A percentile compares a stretch with the other conserved stretches of the same genome.
phyloP scores from a whole-genome alignment of 2,113 vertebrate species.

The Tachycineta bicolor region DNA sequence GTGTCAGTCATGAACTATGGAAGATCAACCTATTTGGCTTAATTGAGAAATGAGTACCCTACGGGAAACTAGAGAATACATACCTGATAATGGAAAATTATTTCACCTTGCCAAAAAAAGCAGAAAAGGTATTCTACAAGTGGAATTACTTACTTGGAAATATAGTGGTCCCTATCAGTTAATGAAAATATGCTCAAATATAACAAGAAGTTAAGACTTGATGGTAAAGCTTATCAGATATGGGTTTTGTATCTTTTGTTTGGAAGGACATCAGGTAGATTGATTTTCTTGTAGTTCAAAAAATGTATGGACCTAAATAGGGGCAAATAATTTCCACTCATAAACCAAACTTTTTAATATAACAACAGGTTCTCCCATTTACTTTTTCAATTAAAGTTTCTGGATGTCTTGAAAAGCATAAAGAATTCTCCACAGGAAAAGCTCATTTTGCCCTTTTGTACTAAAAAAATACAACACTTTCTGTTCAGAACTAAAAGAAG shows the following conservation, averaged over 20 bases:
- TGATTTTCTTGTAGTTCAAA: not conserved
- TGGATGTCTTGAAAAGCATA: not conserved
- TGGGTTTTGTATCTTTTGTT: not conserved
- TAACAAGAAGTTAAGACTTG: not conserved
- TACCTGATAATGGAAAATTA: not conserved
- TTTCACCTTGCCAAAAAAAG: not conserved
- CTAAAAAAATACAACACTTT: not conserved
- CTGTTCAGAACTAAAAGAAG: not conserved
- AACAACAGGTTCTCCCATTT: not conserved
- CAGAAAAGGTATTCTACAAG: not conserved
- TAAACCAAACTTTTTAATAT: not conserved
- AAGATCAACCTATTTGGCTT: not conserved
- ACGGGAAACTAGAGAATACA: not conserved
- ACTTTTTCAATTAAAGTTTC: not conserved
- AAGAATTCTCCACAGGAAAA: not conserved
- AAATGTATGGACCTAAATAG: not conserved
- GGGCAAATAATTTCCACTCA: not conserved
- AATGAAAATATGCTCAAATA: not conserved
- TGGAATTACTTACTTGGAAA: not conserved
- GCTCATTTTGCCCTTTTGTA: not conserved
- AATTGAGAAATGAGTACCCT: not conserved
- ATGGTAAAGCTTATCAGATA: not conserved
- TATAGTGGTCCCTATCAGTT: not conserved
- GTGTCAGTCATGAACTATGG: not conserved
- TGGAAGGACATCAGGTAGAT: not conserved